Base-by-base conservation (phyloP, 2,113 vertebrate species). In the Perccottus glenii region DNA sequence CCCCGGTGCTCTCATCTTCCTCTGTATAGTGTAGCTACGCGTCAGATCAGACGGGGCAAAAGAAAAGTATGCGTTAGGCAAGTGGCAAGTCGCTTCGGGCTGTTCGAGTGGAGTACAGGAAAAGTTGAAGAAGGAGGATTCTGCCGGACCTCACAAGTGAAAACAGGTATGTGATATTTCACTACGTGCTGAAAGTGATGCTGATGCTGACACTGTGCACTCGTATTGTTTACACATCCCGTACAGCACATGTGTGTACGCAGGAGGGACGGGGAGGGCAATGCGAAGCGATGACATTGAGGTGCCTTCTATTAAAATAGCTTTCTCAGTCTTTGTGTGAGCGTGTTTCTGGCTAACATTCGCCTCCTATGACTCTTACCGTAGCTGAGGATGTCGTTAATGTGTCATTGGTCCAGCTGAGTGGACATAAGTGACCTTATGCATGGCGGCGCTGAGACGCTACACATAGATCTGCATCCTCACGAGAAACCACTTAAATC, bases 101-200 rank as follows among this genome's bases (percentile, higher is more conserved):
- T 64, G 73, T 70, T 57, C 69, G 53, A 53, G 6, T 32, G 67
- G 78, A 86, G 75, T 74, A 65, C 67, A 63, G 77, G 73, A 88
- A 86, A 94, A 93, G 91, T 93, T 67, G 81, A 75, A 75, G 80
- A 73, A 88, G 87, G 86, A 91, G 78, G 63, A 88, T 81, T 81
- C 85, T 78, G 81, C 88, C 75, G 49, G 64, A 19, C 55, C 77
- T 6, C 75, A 33, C 36, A 55, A 57, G 77, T 72, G 82, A 59
- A 81, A 70, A 72, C 89, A 93, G 93, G 93, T 94, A 90, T 77
- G 93, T 82, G 48, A 38, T 69, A 58, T 75, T 77, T 82, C 12
- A 42, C 52, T 51, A 70, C 66, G 8, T 56, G 58, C 60, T 44
- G 55, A 57, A 19, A 36, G 51, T 51, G 62, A 67, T 60, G 59